Evolutionary conservation across 2,113 vertebrate species (phyloP).

Genomic region (Pseudopipra pipra): DNA sequence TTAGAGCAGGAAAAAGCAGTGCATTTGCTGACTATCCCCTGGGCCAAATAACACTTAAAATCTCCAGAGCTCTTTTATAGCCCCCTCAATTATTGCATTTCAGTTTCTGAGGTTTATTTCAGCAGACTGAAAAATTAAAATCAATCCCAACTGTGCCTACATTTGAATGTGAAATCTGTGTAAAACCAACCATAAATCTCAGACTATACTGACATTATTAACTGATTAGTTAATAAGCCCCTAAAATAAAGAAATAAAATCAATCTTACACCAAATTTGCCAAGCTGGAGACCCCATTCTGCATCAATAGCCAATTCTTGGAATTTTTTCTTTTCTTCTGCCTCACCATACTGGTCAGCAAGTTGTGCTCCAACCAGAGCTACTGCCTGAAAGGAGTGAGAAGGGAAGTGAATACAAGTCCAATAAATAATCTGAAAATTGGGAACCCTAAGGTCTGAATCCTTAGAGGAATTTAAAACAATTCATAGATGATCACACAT

Average conservation of each 20-base stretch:
- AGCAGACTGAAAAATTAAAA: not conserved
- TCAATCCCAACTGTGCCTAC: not conserved
- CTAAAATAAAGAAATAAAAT: not conserved
- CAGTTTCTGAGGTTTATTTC: not conserved
- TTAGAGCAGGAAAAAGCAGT: not conserved
- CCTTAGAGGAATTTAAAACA: not conserved
- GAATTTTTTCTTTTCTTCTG: conserved; percentile 80
- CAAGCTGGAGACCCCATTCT: conserved; percentile 88
- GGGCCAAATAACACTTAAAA: not conserved
- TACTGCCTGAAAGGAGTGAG: conserved; percentile 78
- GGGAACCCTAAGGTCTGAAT: not conserved
- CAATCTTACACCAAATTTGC: conserved; percentile 83
- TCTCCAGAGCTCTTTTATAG: not conserved
- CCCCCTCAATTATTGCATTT: not conserved
- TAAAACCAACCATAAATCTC: not conserved
- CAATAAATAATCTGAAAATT: not conserved
- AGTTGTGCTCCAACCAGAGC: conserved; percentile 86
- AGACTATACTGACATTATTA: not conserved
- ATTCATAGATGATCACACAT: not conserved
- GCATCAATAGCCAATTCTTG: conserved; percentile 84
- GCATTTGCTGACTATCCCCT: not conserved
- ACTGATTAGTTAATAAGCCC: not conserved
- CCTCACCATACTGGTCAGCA: conserved; percentile 76
- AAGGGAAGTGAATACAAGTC: not conserved
- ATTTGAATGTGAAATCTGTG: not conserved